phyloP scores from a whole-genome alignment of 2,797 vertebrate genomes.

The Notoglanidium macrostoma region DNA sequence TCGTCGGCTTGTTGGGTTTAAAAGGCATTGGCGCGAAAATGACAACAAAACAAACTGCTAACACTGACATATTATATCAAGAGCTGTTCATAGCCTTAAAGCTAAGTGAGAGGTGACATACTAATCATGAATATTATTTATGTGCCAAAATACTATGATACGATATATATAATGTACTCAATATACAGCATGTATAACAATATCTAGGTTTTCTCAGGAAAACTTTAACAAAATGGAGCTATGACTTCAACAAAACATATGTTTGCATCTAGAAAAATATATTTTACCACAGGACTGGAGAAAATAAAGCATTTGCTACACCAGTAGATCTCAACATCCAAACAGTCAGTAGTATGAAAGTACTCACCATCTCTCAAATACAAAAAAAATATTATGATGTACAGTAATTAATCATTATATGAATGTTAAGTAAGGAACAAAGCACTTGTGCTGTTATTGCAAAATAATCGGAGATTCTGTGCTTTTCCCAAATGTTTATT shows the following conservation, averaged over 20 bases:
- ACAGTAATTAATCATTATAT: too few species aligned
- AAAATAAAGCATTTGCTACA: background rate
- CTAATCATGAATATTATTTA: background rate
- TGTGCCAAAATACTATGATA: background rate
- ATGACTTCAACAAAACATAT: background rate
- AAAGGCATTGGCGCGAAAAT: conserved; percentile 13
- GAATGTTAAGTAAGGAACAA: background rate
- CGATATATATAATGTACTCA: too few species aligned
- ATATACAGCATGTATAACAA: background rate
- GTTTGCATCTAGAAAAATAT: background rate
- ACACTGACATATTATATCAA: background rate
- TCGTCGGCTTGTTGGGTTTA: background rate
- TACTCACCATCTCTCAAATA: background rate
- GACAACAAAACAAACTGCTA: background rate
- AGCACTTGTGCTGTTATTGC: background rate
- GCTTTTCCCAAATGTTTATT: too few species aligned
- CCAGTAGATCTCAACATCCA: too few species aligned
- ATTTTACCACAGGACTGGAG: background rate
- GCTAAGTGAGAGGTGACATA: background rate
- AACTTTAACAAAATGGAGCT: background rate
- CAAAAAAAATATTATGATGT: too few species aligned
- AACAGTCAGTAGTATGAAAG: background rate
- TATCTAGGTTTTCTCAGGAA: background rate
- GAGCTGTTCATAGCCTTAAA: background rate
- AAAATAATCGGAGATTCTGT: too few species aligned